These are phyloP conservation scores for Loriculus beryllinus DNA, from an alignment of 2,797 vertebrate species.

Conservation along the genomic window DNA sequence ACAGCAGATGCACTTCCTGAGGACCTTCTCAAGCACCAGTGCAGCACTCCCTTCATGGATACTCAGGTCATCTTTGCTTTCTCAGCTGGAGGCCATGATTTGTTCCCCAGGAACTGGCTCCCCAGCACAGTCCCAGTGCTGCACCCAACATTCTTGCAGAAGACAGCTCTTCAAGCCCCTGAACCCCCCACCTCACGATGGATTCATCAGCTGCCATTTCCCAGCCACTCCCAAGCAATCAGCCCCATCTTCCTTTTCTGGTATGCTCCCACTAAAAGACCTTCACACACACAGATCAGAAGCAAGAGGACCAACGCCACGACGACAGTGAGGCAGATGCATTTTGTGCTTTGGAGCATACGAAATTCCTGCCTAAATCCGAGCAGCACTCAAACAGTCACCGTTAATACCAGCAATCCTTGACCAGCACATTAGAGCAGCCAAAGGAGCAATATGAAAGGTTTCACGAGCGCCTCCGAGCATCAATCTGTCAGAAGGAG, in stretches of 20 bases:
- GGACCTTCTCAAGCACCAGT: neutral
- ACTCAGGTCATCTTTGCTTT: neutral
- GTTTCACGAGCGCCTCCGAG: accelerated
- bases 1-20: neutral
- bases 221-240: accelerated
- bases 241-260: neutral
- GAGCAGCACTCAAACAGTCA: accelerated
- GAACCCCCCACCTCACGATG: neutral
- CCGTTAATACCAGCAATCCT: neutral
- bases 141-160: neutral
- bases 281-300: neutral
- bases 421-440: neutral
- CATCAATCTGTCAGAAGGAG: neutral
- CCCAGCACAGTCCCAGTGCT: neutral
- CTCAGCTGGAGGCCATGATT: neutral
- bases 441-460: neutral
- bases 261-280: neutral
- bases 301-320: neutral
- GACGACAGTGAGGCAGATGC: accelerated
- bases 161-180: neutral
- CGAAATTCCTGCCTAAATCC: neutral
- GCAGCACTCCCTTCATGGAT: neutral
- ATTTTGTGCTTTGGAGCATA: neutral
- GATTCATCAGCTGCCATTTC: neutral
- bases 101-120: neutral